Conservation (phyloP, 2,113 vertebrate species). For the Boulengerochromis microlepis region DNA sequence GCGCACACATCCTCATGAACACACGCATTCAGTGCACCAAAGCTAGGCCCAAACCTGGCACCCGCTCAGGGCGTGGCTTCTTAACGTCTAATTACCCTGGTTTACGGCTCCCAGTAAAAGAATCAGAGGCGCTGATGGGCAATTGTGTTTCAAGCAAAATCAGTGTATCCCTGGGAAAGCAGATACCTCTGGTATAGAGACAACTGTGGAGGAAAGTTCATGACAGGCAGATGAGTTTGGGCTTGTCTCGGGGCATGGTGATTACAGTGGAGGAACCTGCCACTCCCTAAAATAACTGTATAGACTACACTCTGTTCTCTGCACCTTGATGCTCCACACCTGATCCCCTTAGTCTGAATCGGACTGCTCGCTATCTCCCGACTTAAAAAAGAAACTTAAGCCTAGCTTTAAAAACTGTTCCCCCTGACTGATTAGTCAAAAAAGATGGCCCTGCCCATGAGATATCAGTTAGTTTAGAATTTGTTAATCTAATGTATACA, state of each 20-base stretch:
- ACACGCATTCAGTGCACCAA: not conserved
- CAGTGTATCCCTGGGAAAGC: not conserved
- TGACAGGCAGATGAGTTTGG: slow-evolving; percentile 47
- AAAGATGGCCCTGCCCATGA: not conserved
- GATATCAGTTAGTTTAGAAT: not conserved
- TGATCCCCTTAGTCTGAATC: not conserved
- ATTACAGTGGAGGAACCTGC: not conserved
- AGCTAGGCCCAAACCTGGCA: slow-evolving; percentile 8
- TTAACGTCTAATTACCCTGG: slow-evolving; percentile 34
- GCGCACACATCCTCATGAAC: not conserved
- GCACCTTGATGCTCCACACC: not conserved
- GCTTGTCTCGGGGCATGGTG: slow-evolving; percentile 33
- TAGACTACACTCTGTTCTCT: slow-evolving; percentile 3
- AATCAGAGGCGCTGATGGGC: not conserved
- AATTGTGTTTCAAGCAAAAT: not conserved
- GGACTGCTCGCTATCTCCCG: not conserved
- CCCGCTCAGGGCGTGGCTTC: slow-evolving; percentile 43
- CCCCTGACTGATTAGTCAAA: not conserved
- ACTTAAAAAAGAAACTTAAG: not conserved
- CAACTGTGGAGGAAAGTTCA: not conserved
- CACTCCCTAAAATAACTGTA: slow-evolving; percentile 69
- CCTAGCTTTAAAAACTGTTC: not conserved
- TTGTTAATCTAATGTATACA: not conserved
- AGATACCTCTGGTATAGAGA: not conserved
- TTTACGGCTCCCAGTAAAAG: not conserved